Conservation (phyloP, 2,113 vertebrate species). For the Taurulus bubalis region DNA sequence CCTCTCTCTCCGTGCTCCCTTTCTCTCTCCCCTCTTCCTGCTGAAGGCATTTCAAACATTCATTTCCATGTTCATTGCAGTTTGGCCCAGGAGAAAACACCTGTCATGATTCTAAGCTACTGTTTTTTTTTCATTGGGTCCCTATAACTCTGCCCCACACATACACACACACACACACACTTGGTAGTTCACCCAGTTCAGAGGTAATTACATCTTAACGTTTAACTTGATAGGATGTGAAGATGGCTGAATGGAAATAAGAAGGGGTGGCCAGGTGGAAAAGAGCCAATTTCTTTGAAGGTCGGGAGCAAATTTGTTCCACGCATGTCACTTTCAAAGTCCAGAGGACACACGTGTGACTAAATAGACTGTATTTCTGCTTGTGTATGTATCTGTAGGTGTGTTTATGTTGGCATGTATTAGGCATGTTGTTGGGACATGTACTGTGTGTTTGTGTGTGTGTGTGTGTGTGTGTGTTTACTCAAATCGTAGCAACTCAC, state of each 20-base stretch:
- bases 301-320: constrained; percentile 22
- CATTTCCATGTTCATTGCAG: constrained; percentile 80
- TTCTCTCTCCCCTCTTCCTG: constrained; percentile 26
- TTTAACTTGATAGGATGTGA: constrained; percentile 74
- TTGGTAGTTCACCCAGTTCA: constrained; percentile 63
- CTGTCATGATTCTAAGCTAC: constrained; percentile 59
- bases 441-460: not conserved
- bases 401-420: not conserved
- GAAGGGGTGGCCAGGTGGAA: constrained; percentile 67
- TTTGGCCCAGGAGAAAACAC: constrained; percentile 76
- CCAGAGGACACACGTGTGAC: constrained; percentile 46
- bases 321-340: constrained; percentile 59
- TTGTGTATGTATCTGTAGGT: not conserved
- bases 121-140: constrained; percentile 21
- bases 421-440: not conserved
- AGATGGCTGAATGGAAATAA: constrained; percentile 74
- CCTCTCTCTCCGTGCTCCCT: constrained; percentile 4
- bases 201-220: constrained; percentile 75
- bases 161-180: not conserved
- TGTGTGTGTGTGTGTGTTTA: not conserved
- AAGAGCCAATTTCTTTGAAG: constrained; percentile 63
- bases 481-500: not conserved
- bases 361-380: constrained; percentile 32
- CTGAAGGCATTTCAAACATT: constrained; percentile 75
- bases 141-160: constrained; percentile 42